Base-by-base conservation (phyloP, 2,113 vertebrate genomes). In the Marmota monax region DNA sequence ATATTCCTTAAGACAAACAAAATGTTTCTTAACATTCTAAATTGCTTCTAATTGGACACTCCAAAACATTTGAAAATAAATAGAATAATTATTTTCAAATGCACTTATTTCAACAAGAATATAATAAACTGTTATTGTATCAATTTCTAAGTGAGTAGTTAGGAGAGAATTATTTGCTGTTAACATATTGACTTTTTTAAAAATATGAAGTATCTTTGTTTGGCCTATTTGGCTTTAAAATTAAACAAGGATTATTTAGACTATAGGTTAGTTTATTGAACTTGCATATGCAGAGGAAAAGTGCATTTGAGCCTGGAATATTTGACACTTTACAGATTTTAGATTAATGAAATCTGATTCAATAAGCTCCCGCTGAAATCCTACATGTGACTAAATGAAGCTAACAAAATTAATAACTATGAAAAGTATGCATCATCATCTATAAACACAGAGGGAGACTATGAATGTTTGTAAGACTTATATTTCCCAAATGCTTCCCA, bases 181-280 rank as follows among this genome's bases (percentile, higher is more conserved):
- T 56, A 63, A 48, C 39, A 80, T 67, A 61, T 89, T 96, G 45
- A 92, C 48, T 53, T 90, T 61, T 90, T 82, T 22, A 2, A 48
- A 74, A 85, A 85, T 48, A 51, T 0, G 20, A 72, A 72, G 85
- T 34, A 25, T 5, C n/a, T 61, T 45, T 0, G 7, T 63, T 88
- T 79, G 70, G 56, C 27, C 61, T 80, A 90, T 93, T 82, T 88
- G 20, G 10, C 45, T 72, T 85, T 77, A 79, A 72, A 87, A 77
- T 88, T 95, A 79, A 92, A 61, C 34, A 37, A 25, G 16, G 22
- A 17, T 56, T 65, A 8, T 37, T 78, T 65, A 78, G 12, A 53
- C 42, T 13, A 22, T 27, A 48, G 37, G 17, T 65, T 70, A n/a
- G 29, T 45, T 73, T 51, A 27, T 61, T 82, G 78, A 61, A 61